phyloP scores from a whole-genome alignment of 1,140 invertebrate species.

The Anastrepha ludens region DNA sequence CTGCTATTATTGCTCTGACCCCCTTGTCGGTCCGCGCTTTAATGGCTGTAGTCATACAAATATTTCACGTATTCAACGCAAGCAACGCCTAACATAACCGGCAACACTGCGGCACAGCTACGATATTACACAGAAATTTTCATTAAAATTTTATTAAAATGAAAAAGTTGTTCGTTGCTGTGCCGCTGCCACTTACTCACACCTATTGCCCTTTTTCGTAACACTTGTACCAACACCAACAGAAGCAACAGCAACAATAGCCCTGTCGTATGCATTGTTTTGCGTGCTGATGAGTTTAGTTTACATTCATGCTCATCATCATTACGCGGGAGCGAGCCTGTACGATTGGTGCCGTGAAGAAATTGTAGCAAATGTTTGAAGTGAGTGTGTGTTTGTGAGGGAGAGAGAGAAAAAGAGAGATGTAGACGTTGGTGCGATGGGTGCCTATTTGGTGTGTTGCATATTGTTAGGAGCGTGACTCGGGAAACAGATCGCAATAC shows the following conservation, averaged over 20 bases:
- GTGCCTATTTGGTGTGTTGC: conserved; percentile 26
- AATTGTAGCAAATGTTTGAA: neutral
- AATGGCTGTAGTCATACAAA: neutral
- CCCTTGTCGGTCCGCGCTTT: conserved; percentile 21
- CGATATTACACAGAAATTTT: conserved; percentile 23
- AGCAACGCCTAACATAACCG: neutral
- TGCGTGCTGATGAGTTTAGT: conserved; percentile 46
- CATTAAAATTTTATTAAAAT: conserved; percentile 53
- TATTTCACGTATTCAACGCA: neutral
- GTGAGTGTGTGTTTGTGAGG: neutral
- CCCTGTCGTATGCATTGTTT: neutral
- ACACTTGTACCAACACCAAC: neutral
- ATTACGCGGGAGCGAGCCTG: conserved; percentile 42
- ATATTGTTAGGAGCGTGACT: conserved; percentile 47
- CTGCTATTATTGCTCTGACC: conserved; percentile 28
- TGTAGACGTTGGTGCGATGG: neutral
- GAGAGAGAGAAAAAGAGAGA: neutral
- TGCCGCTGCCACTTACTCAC: conserved; percentile 7
- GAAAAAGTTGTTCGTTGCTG: conserved; percentile 48
- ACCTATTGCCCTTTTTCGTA: conserved; percentile 10
- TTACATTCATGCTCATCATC: conserved; percentile 50
- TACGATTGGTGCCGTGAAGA: neutral
- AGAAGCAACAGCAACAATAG: neutral
- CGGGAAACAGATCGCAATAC: conserved; percentile 35
- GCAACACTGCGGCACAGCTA: neutral